A percentile compares a stretch with the other conserved stretches of the same genome.
Evolutionary conservation across 2,113 vertebrate genomes (phyloP).

Genomic region (Pterocles orientalis): DNA sequence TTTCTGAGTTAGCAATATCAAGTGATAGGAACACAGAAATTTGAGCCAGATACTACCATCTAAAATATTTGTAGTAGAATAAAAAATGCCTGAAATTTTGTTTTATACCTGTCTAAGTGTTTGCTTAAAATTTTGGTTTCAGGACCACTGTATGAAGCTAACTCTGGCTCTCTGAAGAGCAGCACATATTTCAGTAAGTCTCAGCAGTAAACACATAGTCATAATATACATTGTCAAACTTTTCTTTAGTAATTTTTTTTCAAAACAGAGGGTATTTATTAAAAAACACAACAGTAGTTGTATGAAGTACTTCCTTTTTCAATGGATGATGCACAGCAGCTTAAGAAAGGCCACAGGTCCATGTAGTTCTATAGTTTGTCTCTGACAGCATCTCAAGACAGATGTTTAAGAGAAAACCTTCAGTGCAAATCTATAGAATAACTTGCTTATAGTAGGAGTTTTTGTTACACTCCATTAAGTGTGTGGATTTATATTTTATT

Average conservation of each 20-base stretch:
- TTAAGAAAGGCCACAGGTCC: neutral
- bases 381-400: neutral
- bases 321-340: neutral
- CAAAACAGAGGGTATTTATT: neutral
- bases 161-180: neutral
- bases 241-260: neutral
- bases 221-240: neutral
- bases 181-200: neutral
- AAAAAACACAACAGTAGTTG: neutral
- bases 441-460: neutral
- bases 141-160: neutral
- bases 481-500: neutral
- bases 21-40: neutral
- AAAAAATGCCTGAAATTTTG: neutral
- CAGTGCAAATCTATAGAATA: neutral
- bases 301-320: neutral
- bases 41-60: neutral
- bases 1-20: neutral
- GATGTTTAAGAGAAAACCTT: neutral
- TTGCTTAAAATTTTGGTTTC: neutral
- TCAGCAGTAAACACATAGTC: neutral
- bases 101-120: neutral
- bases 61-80: neutral
- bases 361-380: neutral
- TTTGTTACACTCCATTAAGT: neutral